These are phyloP conservation scores for Diceros bicornis DNA, from an alignment of 2,797 vertebrate genomes.

Conservation along the genomic window DNA sequence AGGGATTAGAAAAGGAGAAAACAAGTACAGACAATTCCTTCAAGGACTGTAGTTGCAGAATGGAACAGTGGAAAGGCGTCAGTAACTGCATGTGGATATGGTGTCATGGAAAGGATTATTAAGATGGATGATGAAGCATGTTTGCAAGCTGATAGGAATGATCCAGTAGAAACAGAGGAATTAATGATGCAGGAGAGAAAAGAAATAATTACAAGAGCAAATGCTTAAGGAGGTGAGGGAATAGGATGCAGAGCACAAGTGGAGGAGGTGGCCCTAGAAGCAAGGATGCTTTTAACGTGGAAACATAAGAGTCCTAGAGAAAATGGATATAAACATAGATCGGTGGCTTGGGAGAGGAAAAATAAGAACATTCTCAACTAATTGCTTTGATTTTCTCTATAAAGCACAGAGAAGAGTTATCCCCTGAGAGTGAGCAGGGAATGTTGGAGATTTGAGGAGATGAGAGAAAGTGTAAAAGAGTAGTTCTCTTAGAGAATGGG, in stretches of 20 bases:
- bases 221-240: background rate
- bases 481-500: background rate
- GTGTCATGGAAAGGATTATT: background rate
- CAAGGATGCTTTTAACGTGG: background rate
- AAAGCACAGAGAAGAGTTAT: background rate
- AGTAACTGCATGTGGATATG: background rate
- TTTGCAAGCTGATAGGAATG: background rate
- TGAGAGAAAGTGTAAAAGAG: background rate
- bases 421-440: background rate
- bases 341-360: background rate
- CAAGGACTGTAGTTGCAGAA: background rate
- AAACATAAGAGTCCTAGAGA: background rate
- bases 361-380: background rate
- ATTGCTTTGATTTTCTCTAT: background rate
- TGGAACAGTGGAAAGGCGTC: background rate
- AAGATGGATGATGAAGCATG: background rate
- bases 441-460: background rate
- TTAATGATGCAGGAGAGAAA: background rate
- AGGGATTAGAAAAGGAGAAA: background rate
- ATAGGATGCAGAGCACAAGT: background rate
- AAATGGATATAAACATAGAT: background rate
- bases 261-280: background rate
- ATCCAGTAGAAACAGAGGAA: background rate
- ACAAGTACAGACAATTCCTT: background rate
- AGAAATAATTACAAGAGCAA: background rate